A percentile compares a stretch with the other conserved stretches of the same genome.
phyloP scores from a whole-genome alignment of 1,140 invertebrate species.

The Pseudomyrmex pallidus region DNA sequence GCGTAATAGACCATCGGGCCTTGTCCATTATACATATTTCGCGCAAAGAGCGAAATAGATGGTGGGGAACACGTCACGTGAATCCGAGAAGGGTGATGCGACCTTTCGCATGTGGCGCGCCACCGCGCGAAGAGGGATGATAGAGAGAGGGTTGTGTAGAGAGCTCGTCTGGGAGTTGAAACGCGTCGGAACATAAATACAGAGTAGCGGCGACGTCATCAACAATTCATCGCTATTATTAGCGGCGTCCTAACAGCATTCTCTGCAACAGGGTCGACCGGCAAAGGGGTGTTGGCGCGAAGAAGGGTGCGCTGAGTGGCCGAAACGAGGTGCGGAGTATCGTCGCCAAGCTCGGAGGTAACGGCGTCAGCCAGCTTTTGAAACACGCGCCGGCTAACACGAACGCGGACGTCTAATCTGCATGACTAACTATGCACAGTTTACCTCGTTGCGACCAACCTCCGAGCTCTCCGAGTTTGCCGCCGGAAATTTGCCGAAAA shows the following conservation, averaged over 20 bases:
- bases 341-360: not conserved
- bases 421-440: slow-evolving; percentile 72
- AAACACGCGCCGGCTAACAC: slow-evolving; percentile 34
- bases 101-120: not conserved
- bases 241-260: slow-evolving; percentile 67
- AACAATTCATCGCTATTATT: slow-evolving; percentile 80
- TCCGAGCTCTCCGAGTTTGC: not conserved
- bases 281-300: not conserved
- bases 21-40: slow-evolving; percentile 58
- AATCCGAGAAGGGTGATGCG: not conserved
- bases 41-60: slow-evolving; percentile 6
- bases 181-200: slow-evolving; percentile 74
- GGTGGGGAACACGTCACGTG: slow-evolving; percentile 22
- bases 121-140: slow-evolving; percentile 25
- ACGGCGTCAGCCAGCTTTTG: slow-evolving; percentile 11
- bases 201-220: slow-evolving; percentile 74
- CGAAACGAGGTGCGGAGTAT: not conserved
- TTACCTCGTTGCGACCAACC: slow-evolving; percentile 38
- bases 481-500: slow-evolving; percentile 51
- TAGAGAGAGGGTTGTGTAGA: slow-evolving; percentile 18
- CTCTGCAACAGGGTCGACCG: slow-evolving; percentile 26
- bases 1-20: slow-evolving; percentile 51
- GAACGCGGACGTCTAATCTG: slow-evolving; percentile 71
- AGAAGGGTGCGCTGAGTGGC: not conserved
- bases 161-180: slow-evolving; percentile 51